Evolutionary conservation across 2,888 invertebrate species (phyloP), one percentile per base, ranked within the genome.

Genomic region (Hirtodrosophila histrioides): DNA sequence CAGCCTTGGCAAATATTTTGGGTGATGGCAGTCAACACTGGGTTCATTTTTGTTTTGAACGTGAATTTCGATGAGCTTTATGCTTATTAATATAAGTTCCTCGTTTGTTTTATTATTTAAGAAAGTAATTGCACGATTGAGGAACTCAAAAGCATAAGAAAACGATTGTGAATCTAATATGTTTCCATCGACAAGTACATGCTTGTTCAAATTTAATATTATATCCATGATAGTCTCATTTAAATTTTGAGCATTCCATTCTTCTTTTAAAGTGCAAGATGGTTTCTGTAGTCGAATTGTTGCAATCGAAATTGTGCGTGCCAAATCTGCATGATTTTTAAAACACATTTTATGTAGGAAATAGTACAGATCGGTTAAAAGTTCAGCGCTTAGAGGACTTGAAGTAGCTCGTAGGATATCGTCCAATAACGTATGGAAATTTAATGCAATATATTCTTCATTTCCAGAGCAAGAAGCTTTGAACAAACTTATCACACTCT

Each of bases 81-180:
- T 91, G 0, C 94, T 94, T 75, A 93, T 93, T 66, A 94, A 90
- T 65, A 95, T 92, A 67, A 94, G 92, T 33, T 92, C 92, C 55
- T 92, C 93, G 86, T 93, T 93, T 66, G 92, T 92, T 66, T 92
- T 92, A 23, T 93, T 92, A 29, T 89, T 84, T 51, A 90, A 89
- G 0, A 92, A 92, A 7, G 92, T 82, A 41, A 94, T 82, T 75
- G 95, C 94, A 55, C 93, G 92, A 81, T 94, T 94, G 4, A 98
- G 91, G 78, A 98, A 93, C 10, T 96, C 95, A 91, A 97, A 98
- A 9, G 94, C 93, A 88, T 96, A 98, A 81, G 95, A 95, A 92
- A 97, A 97, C 0, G 95, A 95, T 1, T 97, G 95, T 0, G 95
- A 95, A 1, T 90, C 69, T 84, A 91, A 54, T 7, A 45, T 10